phyloP scores from a whole-genome alignment of 2,113 vertebrate genomes.

The Cranoglanis bouderius region DNA sequence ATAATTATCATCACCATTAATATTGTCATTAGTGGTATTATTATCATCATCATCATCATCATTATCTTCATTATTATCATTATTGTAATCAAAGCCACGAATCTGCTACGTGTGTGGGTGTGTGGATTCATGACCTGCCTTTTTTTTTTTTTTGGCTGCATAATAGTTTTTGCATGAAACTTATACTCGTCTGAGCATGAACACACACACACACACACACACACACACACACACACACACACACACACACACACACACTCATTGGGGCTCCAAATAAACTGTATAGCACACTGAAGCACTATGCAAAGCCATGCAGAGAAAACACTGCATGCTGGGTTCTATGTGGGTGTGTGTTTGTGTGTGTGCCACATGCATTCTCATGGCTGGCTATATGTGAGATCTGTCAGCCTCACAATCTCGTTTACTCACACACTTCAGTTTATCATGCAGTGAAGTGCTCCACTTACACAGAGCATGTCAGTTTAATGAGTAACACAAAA shows the following conservation, averaged over 20 bases:
- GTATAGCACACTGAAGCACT: neutral
- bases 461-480: neutral
- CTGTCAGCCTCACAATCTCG: neutral
- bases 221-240: neutral
- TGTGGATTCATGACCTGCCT: neutral
- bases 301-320: neutral
- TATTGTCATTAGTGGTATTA: neutral
- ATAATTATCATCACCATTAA: neutral
- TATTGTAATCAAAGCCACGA: neutral
- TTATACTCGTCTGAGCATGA: neutral
- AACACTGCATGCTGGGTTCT: neutral
- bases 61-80: neutral
- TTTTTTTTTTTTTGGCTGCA: neutral
- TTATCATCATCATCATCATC: neutral
- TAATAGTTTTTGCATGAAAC: neutral
- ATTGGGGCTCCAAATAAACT: neutral
- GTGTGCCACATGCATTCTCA: neutral
- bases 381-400: neutral
- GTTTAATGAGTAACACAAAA: conserved; percentile 5
- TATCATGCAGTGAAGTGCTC: conserved; percentile 7
- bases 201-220: neutral
- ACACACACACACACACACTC: neutral
- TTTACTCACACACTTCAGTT: neutral
- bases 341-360: neutral
- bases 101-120: neutral